Evolutionary conservation across 2,113 vertebrate species (phyloP).

Genomic region (Rhinoderma darwinii): DNA sequence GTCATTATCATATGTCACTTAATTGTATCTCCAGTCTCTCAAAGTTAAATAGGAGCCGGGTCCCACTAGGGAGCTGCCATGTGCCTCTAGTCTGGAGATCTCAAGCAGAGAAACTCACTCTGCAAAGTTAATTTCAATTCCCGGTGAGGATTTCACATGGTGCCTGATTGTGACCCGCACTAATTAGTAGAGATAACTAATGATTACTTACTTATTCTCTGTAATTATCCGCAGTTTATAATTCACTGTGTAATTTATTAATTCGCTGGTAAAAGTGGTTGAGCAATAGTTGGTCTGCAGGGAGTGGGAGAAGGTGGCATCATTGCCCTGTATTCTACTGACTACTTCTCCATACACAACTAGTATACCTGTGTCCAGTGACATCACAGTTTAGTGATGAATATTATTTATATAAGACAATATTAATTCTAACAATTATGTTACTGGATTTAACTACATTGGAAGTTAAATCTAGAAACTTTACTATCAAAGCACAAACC

Average conservation of each 20-base stretch:
- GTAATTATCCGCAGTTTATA: constrained; percentile 99
- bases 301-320: constrained; percentile 65
- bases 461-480: not conserved
- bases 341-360: not conserved
- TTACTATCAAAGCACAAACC: not conserved
- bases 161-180: constrained; percentile 91
- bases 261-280: constrained; percentile 94
- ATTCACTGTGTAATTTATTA: constrained; percentile 99
- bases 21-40: constrained; percentile 82
- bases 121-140: constrained; percentile 95
- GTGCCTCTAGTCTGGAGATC: constrained; percentile 77
- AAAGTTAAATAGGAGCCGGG: constrained; percentile 79
- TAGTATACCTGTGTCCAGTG: not conserved
- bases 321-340: not conserved
- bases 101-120: constrained; percentile 82
- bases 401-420: too few species aligned
- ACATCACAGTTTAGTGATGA: not conserved
- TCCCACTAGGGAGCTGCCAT: constrained; percentile 79
- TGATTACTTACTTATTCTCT: constrained; percentile 98
- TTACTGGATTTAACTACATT: not conserved
- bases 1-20: constrained; percentile 74
- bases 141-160: constrained; percentile 86
- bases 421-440: not conserved
- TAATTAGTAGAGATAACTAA: constrained; percentile 99
- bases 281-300: constrained; percentile 85